phyloP scores from a whole-genome alignment of 1,140 invertebrate genomes.

The Drosophila kohkoa region DNA sequence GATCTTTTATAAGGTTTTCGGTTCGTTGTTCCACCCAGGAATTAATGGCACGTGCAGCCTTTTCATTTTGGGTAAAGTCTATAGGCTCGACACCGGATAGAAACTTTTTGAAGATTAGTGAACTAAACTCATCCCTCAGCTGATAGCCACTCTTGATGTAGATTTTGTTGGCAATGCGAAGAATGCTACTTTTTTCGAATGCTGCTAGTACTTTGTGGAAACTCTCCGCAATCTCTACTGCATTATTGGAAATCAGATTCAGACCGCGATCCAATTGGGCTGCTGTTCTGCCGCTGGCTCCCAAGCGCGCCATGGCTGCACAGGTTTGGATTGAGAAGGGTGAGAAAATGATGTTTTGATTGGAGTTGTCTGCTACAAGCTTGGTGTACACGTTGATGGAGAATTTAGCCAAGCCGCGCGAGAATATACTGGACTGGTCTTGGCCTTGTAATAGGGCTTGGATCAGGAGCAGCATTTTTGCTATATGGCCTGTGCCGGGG shows the following conservation, averaged over 20 bases:
- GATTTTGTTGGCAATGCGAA: slow-evolving; percentile 75
- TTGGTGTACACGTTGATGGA: slow-evolving; percentile 19
- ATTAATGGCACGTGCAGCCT: slow-evolving; percentile 86
- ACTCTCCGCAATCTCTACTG: too few species aligned
- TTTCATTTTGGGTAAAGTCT: slow-evolving; percentile 83
- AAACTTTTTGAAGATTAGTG: slow-evolving; percentile 15
- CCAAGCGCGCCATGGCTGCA: slow-evolving; percentile 64
- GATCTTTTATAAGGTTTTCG: slow-evolving; percentile 76
- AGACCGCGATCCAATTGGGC: slow-evolving; percentile 85
- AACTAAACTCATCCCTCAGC: slow-evolving; percentile 57
- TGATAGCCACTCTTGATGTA: slow-evolving; percentile 65
- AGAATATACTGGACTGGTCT: slow-evolving; percentile 32
- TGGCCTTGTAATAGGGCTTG: slow-evolving; percentile 5
- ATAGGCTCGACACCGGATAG: slow-evolving; percentile 80
- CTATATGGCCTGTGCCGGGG: slow-evolving; percentile 47
- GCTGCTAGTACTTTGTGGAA: too few species aligned
- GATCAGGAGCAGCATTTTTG: slow-evolving; percentile 47
- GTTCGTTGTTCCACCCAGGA: slow-evolving; percentile 83
- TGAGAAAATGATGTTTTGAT: too few species aligned
- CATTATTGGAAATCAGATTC: slow-evolving; percentile 73
- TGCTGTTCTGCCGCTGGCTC: slow-evolving; percentile 86
- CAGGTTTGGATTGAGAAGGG: too few species aligned
- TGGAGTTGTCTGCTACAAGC: too few species aligned
- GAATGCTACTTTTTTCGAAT: too few species aligned
- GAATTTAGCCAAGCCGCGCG: slow-evolving; percentile 58